Conservation (phyloP, 2,797 vertebrate species). For the Tiaroga cobitis region DNA sequence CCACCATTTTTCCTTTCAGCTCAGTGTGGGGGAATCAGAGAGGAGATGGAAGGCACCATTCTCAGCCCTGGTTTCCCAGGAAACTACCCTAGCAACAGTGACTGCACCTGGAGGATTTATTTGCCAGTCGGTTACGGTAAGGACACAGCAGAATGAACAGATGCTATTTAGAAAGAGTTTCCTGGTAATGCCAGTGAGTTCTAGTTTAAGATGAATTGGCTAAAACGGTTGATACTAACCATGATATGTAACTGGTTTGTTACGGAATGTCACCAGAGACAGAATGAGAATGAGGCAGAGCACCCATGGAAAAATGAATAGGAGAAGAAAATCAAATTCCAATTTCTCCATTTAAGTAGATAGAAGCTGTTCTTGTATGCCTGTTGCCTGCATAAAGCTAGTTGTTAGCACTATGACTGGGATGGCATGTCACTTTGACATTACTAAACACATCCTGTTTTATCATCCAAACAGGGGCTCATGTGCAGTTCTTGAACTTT, state of each 20-base stretch:
- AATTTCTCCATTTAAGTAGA: background rate
- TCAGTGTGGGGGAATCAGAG: constrained; percentile 91
- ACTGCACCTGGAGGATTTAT: constrained; percentile 96
- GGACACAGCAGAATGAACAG: constrained; percentile 60
- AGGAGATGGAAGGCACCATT: constrained; percentile 96
- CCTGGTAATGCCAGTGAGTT: background rate
- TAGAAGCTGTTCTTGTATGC: background rate
- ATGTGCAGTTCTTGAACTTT: constrained; percentile 96
- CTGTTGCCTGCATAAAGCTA: background rate
- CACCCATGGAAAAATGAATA: background rate
- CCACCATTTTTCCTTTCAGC: constrained; percentile 72
- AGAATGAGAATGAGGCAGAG: background rate
- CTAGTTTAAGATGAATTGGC: background rate
- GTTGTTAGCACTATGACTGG: background rate
- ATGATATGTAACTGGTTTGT: background rate
- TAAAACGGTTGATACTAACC: background rate
- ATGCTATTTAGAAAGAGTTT: constrained; percentile 5
- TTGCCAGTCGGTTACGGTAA: constrained; percentile 95
- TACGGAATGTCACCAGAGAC: background rate
- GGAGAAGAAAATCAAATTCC: background rate
- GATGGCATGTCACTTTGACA: background rate
- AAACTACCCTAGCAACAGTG: constrained; percentile 98
- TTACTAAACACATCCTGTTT: background rate
- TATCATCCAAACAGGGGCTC: constrained; percentile 81
- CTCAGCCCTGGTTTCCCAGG: constrained; percentile 98